phyloP scores from a whole-genome alignment of 2,888 invertebrate genomes.

The Acronicta alni region DNA sequence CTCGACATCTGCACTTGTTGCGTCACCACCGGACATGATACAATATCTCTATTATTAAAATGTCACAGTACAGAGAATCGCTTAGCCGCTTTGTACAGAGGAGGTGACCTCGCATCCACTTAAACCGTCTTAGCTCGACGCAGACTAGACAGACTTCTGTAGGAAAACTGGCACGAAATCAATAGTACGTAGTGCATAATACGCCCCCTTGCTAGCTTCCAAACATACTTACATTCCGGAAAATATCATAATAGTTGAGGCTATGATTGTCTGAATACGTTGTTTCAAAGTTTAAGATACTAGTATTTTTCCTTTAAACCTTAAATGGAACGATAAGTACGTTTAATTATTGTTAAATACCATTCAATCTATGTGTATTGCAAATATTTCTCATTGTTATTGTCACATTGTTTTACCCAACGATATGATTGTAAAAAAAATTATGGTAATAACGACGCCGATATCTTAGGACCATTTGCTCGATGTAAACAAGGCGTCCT shows the following conservation, averaged over 20 bases:
- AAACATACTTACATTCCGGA: slow-evolving; percentile 12
- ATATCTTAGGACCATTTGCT: slow-evolving; percentile 72
- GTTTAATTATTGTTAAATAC: slow-evolving; percentile 10
- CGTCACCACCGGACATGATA: slow-evolving; percentile 66
- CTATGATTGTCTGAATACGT: slow-evolving; percentile 1
- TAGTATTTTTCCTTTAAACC: slow-evolving; percentile 34
- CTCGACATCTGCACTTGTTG: slow-evolving; percentile 60
- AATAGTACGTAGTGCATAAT: slow-evolving; percentile 33
- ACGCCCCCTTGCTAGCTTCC: slow-evolving; percentile 30
- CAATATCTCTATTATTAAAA: slow-evolving; percentile 67
- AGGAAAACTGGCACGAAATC: slow-evolving; percentile 39
- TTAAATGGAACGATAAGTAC: slow-evolving; percentile 8
- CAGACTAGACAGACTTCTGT: slow-evolving; percentile 37
- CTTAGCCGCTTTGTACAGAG: slow-evolving; percentile 61
- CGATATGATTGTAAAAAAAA: slow-evolving; percentile 49
- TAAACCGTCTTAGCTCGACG: slow-evolving; percentile 62
- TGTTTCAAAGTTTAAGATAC: slow-evolving; percentile 8
- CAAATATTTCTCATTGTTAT: slow-evolving; percentile 42
- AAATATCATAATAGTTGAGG: slow-evolving; percentile 6
- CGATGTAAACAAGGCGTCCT: slow-evolving; percentile 82
- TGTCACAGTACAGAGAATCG: slow-evolving; percentile 60
- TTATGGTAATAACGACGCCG: slow-evolving; percentile 53
- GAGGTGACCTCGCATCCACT: slow-evolving; percentile 70
- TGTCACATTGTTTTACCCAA: slow-evolving; percentile 37
- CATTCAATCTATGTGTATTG: slow-evolving; percentile 23